Percentiles rank a stretch among this genome's conserved stretches.
phyloP scores from a whole-genome alignment of 2,113 vertebrate genomes.

The Calyptommatus sinebrachiatus region DNA sequence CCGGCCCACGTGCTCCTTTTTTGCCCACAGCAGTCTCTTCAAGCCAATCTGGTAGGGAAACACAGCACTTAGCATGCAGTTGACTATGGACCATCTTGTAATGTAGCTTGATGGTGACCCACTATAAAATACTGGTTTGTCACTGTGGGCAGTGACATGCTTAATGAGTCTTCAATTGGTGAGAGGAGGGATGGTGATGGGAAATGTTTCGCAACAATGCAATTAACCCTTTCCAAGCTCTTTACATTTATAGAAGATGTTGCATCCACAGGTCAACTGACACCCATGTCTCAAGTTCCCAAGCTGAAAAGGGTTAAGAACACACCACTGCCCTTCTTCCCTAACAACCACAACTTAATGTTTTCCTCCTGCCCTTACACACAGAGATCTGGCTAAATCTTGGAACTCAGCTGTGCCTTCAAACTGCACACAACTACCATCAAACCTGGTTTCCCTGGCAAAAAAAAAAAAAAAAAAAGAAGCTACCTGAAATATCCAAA shows the following conservation, averaged over 20 bases:
- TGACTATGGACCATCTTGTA: constrained; percentile 36
- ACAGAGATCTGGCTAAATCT: constrained; percentile 21
- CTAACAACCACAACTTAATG: neutral
- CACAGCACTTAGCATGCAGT: constrained; percentile 62
- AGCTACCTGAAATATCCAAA: constrained; percentile 65
- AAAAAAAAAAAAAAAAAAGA: constrained; percentile 11
- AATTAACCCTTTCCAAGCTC: constrained; percentile 32
- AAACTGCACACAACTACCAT: constrained; percentile 46
- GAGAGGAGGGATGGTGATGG: constrained; percentile 1
- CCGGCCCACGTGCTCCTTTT: neutral
- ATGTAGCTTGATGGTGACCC: neutral
- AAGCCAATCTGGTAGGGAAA: constrained; percentile 28
- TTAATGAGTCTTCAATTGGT: constrained; percentile 26
- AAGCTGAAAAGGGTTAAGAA: constrained; percentile 45
- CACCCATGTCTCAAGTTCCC: constrained; percentile 1
- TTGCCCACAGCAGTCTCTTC: neutral
- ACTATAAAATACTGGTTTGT: constrained; percentile 15
- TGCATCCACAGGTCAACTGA: neutral
- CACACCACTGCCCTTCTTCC: neutral
- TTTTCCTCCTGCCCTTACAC: constrained; percentile 10
- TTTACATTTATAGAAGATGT: neutral
- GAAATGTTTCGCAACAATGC: constrained; percentile 1
- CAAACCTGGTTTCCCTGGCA: constrained; percentile 34
- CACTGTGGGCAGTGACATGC: constrained; percentile 56
- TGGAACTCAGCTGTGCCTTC: constrained; percentile 44